Evolutionary conservation across 2,113 vertebrate species (phyloP).

Genomic region (Gymnorhina tibicen): DNA sequence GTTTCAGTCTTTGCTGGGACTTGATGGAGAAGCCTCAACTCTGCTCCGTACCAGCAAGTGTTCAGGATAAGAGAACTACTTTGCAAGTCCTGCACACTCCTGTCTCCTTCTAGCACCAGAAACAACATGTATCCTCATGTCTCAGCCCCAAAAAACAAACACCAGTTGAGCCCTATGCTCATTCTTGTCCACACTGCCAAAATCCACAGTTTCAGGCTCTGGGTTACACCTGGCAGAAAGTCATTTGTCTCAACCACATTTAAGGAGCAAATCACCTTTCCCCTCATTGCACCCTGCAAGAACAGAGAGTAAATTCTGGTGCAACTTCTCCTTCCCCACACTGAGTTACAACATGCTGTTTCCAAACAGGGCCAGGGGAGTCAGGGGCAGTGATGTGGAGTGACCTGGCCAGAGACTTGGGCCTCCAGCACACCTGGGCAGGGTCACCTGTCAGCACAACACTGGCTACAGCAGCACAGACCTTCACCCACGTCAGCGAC

Average conservation of each 20-base stretch:
- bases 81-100: neutral
- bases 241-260: neutral
- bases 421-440: neutral
- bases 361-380: neutral
- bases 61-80: neutral
- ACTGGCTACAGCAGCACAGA: neutral
- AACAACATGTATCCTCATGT: neutral
- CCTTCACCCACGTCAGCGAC: fast-evolving
- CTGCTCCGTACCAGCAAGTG: neutral
- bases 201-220: neutral
- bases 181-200: neutral
- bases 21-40: neutral
- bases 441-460: neutral
- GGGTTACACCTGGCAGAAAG: neutral
- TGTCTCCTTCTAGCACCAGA: neutral
- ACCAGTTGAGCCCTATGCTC: neutral
- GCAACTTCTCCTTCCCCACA: neutral
- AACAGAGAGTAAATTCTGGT: neutral
- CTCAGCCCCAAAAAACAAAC: neutral
- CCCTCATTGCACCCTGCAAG: neutral
- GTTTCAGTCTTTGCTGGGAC: neutral
- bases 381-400: neutral
- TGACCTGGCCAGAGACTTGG: neutral
- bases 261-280: neutral
- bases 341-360: neutral